Percentiles rank a stretch among this genome's conserved stretches.
phyloP scores from a whole-genome alignment of 1,140 invertebrate genomes.

The Cydia pomonella region DNA sequence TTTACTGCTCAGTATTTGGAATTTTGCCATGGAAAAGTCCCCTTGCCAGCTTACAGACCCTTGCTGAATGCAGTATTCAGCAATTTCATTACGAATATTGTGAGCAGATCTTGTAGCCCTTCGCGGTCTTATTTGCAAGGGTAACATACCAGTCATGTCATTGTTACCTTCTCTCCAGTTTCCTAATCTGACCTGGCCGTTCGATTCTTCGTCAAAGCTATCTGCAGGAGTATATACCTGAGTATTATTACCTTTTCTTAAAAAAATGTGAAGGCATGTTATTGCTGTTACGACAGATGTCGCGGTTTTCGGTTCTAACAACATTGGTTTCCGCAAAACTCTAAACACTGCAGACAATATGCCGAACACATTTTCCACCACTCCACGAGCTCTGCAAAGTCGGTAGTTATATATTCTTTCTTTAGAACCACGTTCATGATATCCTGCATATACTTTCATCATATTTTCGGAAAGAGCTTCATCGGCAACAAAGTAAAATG shows the following conservation, averaged over 20 bases:
- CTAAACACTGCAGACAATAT: slow-evolving; percentile 32
- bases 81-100: slow-evolving; percentile 41
- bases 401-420: slow-evolving; percentile 34
- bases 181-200: slow-evolving; percentile 41
- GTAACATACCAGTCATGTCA: slow-evolving; percentile 41
- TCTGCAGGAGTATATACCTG: slow-evolving; percentile 37
- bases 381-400: slow-evolving; percentile 28
- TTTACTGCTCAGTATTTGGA: too few relatives aligned
- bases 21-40: too few relatives aligned
- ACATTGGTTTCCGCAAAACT: slow-evolving; percentile 40
- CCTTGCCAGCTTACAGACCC: slow-evolving; percentile 39
- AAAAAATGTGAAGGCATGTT: slow-evolving; percentile 36
- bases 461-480: slow-evolving; percentile 34
- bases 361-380: too few relatives aligned
- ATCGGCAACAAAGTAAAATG: slow-evolving; percentile 36
- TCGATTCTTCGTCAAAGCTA: slow-evolving; percentile 42
- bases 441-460: slow-evolving; percentile 35
- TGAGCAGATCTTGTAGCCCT: slow-evolving; percentile 39
- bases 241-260: slow-evolving; percentile 43
- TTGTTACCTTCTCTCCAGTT: slow-evolving; percentile 41
- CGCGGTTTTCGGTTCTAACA: slow-evolving; percentile 39
- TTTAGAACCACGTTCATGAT: slow-evolving; percentile 22
- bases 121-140: slow-evolving; percentile 42
- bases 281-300: slow-evolving; percentile 36
- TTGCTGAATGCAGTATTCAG: slow-evolving; percentile 40